Percentiles rank a stretch among this genome's conserved stretches.
phyloP scores from a whole-genome alignment of 2,113 vertebrate species.

The Triplophysa rosa region DNA sequence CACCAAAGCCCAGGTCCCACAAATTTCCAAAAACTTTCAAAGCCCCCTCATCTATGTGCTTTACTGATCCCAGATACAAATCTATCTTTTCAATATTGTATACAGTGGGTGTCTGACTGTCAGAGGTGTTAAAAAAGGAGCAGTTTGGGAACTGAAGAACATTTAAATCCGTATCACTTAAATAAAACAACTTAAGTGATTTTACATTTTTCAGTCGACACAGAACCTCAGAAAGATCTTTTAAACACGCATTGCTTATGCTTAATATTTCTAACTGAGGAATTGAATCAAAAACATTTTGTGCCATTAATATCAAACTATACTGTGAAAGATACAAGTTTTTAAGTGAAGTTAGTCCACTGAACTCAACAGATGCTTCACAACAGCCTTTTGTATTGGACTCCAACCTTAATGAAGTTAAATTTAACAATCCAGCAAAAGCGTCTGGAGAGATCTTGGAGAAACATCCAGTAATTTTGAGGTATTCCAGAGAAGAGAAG shows the following conservation, averaged over 20 bases:
- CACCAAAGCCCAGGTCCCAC: neutral
- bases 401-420: conserved; percentile 33
- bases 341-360: conserved; percentile 61
- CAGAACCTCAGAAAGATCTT: no score
- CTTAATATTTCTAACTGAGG: neutral
- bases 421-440: conserved; percentile 17
- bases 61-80: neutral
- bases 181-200: no score
- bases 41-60: neutral
- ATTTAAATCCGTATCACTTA: no score
- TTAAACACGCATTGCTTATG: neutral
- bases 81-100: neutral
- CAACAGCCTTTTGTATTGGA: conserved; percentile 48
- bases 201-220: no score
- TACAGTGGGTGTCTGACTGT: neutral
- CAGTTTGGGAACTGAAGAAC: neutral
- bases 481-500: conserved; percentile 22
- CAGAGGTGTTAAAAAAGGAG: neutral
- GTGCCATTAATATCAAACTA: conserved; percentile 52
- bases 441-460: conserved; percentile 1
- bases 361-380: conserved; percentile 55
- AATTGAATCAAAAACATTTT: conserved; percentile 13
- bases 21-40: neutral
- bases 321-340: conserved; percentile 56
- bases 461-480: conserved; percentile 7